Conservation (phyloP, 2,888 invertebrate species). For the Creontiades dilutus region DNA sequence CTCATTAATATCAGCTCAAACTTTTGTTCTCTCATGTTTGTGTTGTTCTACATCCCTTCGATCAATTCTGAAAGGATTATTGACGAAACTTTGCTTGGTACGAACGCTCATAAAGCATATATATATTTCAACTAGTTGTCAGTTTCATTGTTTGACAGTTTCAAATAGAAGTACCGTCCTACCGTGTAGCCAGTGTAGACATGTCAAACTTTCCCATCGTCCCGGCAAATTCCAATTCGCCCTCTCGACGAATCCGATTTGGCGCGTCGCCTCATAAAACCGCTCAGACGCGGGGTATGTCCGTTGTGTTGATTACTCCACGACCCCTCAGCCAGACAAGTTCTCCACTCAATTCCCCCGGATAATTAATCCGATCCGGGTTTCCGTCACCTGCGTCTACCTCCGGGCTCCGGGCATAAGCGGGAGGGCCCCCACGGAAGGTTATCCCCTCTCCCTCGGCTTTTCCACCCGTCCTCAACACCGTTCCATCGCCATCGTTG, state of each 20-base stretch:
- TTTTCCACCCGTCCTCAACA: too few species aligned
- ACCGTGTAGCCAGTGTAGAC: too few species aligned
- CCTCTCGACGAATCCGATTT: slow-evolving; percentile 14
- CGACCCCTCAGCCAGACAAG: slow-evolving; percentile 27
- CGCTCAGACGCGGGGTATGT: slow-evolving; percentile 1
- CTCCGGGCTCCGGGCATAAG: background rate
- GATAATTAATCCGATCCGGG: slow-evolving; percentile 69
- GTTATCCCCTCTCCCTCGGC: slow-evolving; percentile 28
- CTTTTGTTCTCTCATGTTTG: too few species aligned
- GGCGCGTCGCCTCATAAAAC: background rate
- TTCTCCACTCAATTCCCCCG: slow-evolving; percentile 52
- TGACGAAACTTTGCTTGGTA: too few species aligned
- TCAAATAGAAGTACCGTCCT: too few species aligned
- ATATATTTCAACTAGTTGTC: too few species aligned
- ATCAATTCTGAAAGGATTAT: too few species aligned
- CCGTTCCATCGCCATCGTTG: slow-evolving; percentile 1
- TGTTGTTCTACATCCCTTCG: too few species aligned
- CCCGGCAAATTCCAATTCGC: background rate
- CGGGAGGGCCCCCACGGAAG: background rate
- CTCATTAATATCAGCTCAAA: too few species aligned
- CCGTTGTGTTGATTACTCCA: slow-evolving; percentile 53
- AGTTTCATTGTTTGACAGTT: too few species aligned
- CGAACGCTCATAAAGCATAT: too few species aligned
- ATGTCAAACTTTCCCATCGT: background rate
- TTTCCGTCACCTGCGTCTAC: slow-evolving; percentile 68